These are phyloP conservation scores for Agrotis puta DNA, from an alignment of 2,888 invertebrate genomes.

Conservation along the genomic window DNA sequence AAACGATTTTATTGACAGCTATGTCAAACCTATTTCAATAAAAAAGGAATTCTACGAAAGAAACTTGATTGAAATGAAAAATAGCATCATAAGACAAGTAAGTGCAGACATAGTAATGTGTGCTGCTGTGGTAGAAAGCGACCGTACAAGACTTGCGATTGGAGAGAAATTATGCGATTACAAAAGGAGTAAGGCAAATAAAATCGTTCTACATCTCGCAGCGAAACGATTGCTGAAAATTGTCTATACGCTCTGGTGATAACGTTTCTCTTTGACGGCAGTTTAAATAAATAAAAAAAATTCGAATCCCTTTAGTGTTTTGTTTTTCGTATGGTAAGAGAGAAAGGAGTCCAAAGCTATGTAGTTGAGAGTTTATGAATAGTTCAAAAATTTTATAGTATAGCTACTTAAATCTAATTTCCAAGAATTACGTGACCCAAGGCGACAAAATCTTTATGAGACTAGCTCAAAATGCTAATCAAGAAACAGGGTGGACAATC, in stretches of 20 bases:
- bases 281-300: too few species aligned
- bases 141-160: constrained; percentile 28
- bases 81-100: constrained; percentile 45
- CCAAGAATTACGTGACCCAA: neutral
- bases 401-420: neutral
- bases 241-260: constrained; percentile 44
- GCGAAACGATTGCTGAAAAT: constrained; percentile 42
- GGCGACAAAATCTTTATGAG: neutral
- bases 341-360: neutral
- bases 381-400: neutral
- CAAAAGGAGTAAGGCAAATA: constrained; percentile 55
- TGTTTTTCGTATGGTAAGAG: neutral
- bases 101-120: constrained; percentile 33
- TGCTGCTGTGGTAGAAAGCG: constrained; percentile 58
- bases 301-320: constrained; percentile 28
- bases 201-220: constrained; percentile 56
- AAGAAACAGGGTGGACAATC: too few species aligned
- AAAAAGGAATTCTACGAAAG: constrained; percentile 52
- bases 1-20: constrained; percentile 7
- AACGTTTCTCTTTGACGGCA: constrained; percentile 14
- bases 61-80: constrained; percentile 48
- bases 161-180: constrained; percentile 62
- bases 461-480: too few species aligned
- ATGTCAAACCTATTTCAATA: constrained; percentile 28
- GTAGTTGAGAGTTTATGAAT: neutral